Conservation (phyloP, 1,140 invertebrate species). For the Drosophila auraria region DNA sequence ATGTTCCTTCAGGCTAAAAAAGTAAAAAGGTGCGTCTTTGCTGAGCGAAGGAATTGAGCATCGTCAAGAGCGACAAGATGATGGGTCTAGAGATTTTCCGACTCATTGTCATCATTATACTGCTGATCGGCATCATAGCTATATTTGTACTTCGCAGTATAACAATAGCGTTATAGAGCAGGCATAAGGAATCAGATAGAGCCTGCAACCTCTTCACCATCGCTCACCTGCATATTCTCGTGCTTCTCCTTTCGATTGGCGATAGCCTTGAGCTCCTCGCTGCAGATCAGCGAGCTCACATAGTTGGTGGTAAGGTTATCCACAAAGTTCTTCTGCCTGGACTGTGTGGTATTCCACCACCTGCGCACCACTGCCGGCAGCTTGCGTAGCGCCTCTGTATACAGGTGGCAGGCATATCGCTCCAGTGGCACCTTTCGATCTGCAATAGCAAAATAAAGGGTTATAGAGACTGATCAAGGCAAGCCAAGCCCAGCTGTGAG, state of each 20-base stretch:
- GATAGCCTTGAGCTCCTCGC: conserved; percentile 89
- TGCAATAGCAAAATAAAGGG: conserved; percentile 20
- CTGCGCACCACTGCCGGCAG: conserved; percentile 92
- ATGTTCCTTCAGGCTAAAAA: conserved; percentile 1
- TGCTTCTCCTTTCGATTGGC: conserved; percentile 86
- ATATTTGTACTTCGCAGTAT: conserved; percentile 45
- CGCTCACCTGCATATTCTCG: conserved; percentile 89
- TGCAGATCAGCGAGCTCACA: conserved; percentile 90
- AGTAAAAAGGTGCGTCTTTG: not conserved
- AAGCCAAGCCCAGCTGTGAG: conserved; percentile 18
- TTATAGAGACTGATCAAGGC: conserved; percentile 2
- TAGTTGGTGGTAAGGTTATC: conserved; percentile 91
- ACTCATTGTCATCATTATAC: conserved; percentile 52
- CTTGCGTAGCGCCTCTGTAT: conserved; percentile 88
- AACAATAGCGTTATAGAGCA: not conserved
- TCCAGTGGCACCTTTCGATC: conserved; percentile 85
- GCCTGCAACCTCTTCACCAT: not conserved
- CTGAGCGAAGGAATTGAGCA: not conserved
- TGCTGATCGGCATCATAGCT: conserved; percentile 38
- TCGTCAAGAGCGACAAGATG: conserved; percentile 20
- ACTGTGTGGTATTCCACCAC: conserved; percentile 92
- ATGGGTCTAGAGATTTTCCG: conserved; percentile 62
- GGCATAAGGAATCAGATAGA: not conserved
- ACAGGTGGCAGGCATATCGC: conserved; percentile 89
- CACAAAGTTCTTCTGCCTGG: conserved; percentile 89